Evolutionary conservation across 1,140 invertebrate genomes (phyloP).

Genomic region (Leucophenga varia): DNA sequence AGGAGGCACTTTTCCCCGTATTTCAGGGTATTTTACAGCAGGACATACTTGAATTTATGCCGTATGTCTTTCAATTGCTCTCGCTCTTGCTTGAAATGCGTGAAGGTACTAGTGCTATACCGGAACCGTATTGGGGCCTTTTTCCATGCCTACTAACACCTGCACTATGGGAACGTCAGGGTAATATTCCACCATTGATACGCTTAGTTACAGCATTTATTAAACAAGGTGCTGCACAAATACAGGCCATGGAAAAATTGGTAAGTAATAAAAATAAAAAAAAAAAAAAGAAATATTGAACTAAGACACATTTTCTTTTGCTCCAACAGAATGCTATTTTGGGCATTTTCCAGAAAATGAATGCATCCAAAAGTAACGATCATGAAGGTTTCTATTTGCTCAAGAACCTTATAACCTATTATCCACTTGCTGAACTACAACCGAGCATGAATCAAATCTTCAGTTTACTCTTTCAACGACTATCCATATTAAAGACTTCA

Average conservation of each 20-base stretch:
- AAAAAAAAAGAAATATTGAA: too few relatives aligned
- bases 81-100: slow-evolving; percentile 88
- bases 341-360: slow-evolving; percentile 95
- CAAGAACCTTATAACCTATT: slow-evolving; percentile 78
- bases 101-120: slow-evolving; percentile 59
- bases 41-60: slow-evolving; percentile 96
- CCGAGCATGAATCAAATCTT: slow-evolving; percentile 87
- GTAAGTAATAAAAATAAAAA: slow-evolving; percentile 59
- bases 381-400: slow-evolving; percentile 94
- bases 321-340: slow-evolving; percentile 74
- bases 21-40: slow-evolving; percentile 92
- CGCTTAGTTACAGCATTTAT: slow-evolving; percentile 86
- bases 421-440: slow-evolving; percentile 65
- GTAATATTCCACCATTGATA: slow-evolving; percentile 89
- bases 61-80: slow-evolving; percentile 96
- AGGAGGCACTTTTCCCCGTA: slow-evolving; percentile 87
- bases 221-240: slow-evolving; percentile 70
- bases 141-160: slow-evolving; percentile 87
- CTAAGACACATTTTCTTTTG: slow-evolving; percentile 2
- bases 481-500: slow-evolving; percentile 90
- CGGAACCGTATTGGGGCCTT: slow-evolving; percentile 83
- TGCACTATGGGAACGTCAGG: slow-evolving; percentile 87
- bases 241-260: slow-evolving; percentile 70
- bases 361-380: slow-evolving; percentile 93
- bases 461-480: slow-evolving; percentile 84